phyloP scores from a whole-genome alignment of 2,888 invertebrate genomes.

The Drosophila limbata region DNA sequence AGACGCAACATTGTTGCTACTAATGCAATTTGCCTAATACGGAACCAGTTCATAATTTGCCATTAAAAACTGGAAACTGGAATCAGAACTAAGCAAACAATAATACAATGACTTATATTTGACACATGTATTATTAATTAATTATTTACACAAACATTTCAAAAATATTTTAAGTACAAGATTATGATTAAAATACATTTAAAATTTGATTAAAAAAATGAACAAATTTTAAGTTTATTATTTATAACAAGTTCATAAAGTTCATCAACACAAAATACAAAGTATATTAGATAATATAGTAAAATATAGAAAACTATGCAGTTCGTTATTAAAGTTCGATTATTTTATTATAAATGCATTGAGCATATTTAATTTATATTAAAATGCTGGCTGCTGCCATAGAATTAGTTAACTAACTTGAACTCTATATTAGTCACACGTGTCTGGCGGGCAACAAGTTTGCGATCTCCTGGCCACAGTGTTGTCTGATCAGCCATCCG shows the following conservation, averaged over 20 bases:
- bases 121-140: too few relatives aligned
- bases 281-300: too few relatives aligned
- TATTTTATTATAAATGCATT: slow-evolving; percentile 7
- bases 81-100: background rate
- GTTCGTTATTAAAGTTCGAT: background rate
- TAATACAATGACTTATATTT: too few relatives aligned
- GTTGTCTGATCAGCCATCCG: slow-evolving; percentile 14
- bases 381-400: slow-evolving; percentile 14
- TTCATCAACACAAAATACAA: too few relatives aligned
- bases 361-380: slow-evolving; percentile 5
- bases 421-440: slow-evolving; percentile 61
- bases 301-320: too few relatives aligned
- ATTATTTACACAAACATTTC: too few relatives aligned
- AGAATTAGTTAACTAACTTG: slow-evolving; percentile 42
- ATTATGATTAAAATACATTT: too few relatives aligned
- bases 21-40: background rate
- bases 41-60: slow-evolving; percentile 22
- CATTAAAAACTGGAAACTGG: background rate
- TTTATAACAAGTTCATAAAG: too few relatives aligned
- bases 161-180: too few relatives aligned
- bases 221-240: too few relatives aligned
- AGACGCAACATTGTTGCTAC: slow-evolving; percentile 27
- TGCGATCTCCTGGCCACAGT: slow-evolving; percentile 38
- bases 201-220: too few relatives aligned
- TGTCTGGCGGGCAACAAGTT: slow-evolving; percentile 57